Percentiles rank a stretch among this genome's conserved stretches.
phyloP scores from a whole-genome alignment of 2,888 invertebrate genomes.

The Eledone cirrhosa region DNA sequence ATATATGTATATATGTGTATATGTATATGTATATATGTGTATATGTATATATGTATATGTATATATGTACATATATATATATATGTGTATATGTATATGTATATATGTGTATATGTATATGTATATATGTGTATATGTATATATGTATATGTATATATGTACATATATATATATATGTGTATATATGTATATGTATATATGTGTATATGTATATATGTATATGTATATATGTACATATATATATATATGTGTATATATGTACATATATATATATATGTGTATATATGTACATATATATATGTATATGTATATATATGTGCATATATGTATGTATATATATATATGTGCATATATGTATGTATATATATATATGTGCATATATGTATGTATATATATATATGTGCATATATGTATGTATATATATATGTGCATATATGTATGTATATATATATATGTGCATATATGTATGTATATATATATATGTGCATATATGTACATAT shows the following conservation, averaged over 20 bases:
- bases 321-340: not conserved
- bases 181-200: not conserved
- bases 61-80: too few species aligned
- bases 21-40: too few species aligned
- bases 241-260: not conserved
- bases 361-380: conserved; percentile 1
- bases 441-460: not conserved
- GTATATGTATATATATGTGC: not conserved
- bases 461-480: not conserved
- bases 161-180: conserved; percentile 3
- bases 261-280: not conserved
- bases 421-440: not conserved
- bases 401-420: not conserved
- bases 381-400: not conserved
- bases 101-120: too few species aligned
- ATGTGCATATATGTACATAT: too few species aligned
- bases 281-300: not conserved
- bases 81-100: too few species aligned
- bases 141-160: not conserved
- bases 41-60: too few species aligned
- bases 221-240: not conserved
- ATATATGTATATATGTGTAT: too few species aligned
- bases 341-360: not conserved
- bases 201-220: not conserved
- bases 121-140: too few species aligned